Base-by-base conservation (phyloP, 2,113 vertebrate genomes). In the Hippolais icterina region DNA sequence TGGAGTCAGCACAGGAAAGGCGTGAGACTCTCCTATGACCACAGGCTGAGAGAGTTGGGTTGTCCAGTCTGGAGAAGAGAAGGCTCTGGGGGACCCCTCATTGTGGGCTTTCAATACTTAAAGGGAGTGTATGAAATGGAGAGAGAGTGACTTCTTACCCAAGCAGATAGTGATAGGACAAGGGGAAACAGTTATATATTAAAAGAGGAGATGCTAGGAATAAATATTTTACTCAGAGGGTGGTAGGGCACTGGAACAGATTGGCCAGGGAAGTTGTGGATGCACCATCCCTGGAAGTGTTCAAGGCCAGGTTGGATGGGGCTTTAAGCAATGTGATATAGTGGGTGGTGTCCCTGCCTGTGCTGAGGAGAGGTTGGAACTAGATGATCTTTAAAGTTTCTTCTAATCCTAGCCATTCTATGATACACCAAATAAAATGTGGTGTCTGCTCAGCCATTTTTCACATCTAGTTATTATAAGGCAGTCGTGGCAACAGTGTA, bases 401-500 rank as follows among this genome's bases (percentile, higher is more conserved):
- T 76, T 56, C 22, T 47, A 69, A 63, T 54, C 12, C 17, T 61
- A 41, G 8, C 21, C 21, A 27, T 49, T 56, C 50, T 37, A 0
- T 47, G 21, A 9, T 33, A 11, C 11, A 35, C 21, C 12, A n/a
- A 35, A 57, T 24, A 15, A 61, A 83, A 83, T 35, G 29, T 39
- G 8, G 19, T 56, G 23, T 72, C 47, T 86, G 27, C 59, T 93
- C 46, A 74, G 71, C 33, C 0, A 0, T 50, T 77, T 86, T 79
- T 89, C 52, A 42, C 11, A 28, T n/a, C 35, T 59, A 11, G 12
- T 39, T 87, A 7, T 44, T 86, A 6, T 8, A 65, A 69, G 39
- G 35, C 35, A 46, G 18, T 25, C 0, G 10, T 90, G 35, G 15
- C 23, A 25, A 27, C 3, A 11, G 16, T 6, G 0, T 33, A 5